These are phyloP conservation scores for Peromyscus californicus DNA, from an alignment of 2,113 vertebrate species.

Conservation along the genomic window DNA sequence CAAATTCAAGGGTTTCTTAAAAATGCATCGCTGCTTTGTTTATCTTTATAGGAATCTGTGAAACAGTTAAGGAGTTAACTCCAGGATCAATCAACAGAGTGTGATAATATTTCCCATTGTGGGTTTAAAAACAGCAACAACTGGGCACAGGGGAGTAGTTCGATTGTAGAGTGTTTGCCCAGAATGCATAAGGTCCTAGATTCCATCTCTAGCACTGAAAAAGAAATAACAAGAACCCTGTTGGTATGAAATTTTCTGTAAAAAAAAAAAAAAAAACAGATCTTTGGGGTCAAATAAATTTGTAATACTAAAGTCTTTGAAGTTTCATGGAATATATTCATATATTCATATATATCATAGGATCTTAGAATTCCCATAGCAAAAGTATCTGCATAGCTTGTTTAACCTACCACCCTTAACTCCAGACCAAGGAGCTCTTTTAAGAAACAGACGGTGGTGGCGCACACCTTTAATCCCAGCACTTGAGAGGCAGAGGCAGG, in stretches of 20 bases:
- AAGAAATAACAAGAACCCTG: not conserved
- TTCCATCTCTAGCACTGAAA: not conserved
- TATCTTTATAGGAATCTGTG: not conserved
- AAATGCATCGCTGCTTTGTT: not conserved
- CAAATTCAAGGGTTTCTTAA: not conserved
- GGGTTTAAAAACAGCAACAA: not conserved
- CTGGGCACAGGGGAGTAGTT: not conserved
- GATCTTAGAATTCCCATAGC: constrained; percentile 19
- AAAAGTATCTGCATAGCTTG: constrained; percentile 18
- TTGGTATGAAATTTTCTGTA: not conserved
- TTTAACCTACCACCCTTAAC: constrained; percentile 28
- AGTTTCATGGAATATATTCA: not conserved
- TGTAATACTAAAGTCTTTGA: constrained; percentile 46
- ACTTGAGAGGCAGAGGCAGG: too few species aligned
- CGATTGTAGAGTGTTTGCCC: not conserved
- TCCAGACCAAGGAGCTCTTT: not conserved
- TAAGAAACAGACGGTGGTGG: not conserved
- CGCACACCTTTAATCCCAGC: too few species aligned
- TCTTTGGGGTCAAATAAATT: constrained; percentile 7
- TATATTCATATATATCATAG: constrained; percentile 10
- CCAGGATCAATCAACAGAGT: constrained; percentile 22
- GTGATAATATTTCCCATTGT: constrained; percentile 20
- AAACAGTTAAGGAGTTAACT: constrained; percentile 40
- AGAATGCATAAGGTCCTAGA: not conserved
- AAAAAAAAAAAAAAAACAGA: constrained; percentile 60